phyloP scores from a whole-genome alignment of 2,888 invertebrate species.

The Stomorhina lunata region DNA sequence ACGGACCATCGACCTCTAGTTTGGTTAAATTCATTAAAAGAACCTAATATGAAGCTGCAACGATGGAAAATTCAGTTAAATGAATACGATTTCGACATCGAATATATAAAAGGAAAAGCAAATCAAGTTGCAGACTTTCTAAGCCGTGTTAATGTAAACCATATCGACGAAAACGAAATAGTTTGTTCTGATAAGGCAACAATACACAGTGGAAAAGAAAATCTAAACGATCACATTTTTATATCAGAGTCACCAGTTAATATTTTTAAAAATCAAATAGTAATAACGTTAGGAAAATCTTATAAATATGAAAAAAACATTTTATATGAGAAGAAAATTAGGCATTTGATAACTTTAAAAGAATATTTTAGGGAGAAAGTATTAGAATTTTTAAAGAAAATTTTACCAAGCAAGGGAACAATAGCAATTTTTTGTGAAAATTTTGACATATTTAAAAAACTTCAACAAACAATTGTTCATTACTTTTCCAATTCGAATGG shows the following conservation, averaged over 20 bases:
- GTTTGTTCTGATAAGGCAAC: slow-evolving; percentile 17
- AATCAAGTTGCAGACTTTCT: neutral
- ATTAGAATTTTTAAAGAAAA: neutral
- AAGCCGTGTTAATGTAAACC: neutral
- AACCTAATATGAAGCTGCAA: no score
- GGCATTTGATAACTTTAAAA: neutral
- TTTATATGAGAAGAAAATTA: neutral
- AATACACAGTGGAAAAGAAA: slow-evolving; percentile 32
- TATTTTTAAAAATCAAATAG: slow-evolving; percentile 57
- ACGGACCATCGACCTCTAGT: no score
- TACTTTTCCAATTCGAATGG: no score
- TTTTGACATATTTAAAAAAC: no score
- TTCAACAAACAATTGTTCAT: no score
- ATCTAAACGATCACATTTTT: slow-evolving; percentile 19
- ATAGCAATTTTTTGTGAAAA: slow-evolving; percentile 11
- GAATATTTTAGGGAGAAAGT: neutral
- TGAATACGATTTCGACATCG: slow-evolving; percentile 19
- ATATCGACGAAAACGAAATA: neutral
- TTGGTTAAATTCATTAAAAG: slow-evolving; percentile 4
- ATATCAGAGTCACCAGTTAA: slow-evolving; percentile 29
- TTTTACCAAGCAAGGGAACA: slow-evolving; percentile 11
- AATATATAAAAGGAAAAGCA: slow-evolving; percentile 20
- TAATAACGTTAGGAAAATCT: slow-evolving; percentile 1
- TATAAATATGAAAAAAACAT: neutral
- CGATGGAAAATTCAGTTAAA: no score